Conservation (phyloP, 2,888 invertebrate genomes). For the Pachydiplax longipennis region DNA sequence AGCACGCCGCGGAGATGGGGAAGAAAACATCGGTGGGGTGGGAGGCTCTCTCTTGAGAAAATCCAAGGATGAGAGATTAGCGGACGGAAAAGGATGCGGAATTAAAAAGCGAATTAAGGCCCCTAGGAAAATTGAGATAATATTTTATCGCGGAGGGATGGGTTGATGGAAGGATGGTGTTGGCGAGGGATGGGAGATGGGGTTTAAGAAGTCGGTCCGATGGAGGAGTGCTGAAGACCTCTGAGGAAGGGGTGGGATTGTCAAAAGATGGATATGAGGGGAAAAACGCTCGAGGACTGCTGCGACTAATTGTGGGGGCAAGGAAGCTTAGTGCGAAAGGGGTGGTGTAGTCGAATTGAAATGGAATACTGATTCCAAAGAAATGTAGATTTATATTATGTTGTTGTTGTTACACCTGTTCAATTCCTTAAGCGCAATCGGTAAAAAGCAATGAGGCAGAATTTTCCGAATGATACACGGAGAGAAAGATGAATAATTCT, state of each 20-base stretch:
- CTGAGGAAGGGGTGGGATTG: background rate
- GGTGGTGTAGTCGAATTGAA: background rate
- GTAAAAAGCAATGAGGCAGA: too few relatives aligned
- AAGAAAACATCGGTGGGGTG: background rate
- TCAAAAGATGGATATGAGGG: background rate
- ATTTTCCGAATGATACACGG: too few relatives aligned
- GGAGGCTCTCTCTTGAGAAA: background rate
- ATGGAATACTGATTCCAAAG: too few relatives aligned
- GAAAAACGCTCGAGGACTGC: background rate
- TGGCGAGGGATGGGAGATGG: background rate
- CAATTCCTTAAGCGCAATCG: too few relatives aligned
- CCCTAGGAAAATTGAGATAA: conserved; percentile 6
- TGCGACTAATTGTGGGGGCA: background rate
- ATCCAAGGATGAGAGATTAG: background rate
- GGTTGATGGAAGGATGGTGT: background rate
- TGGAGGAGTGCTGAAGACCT: background rate
- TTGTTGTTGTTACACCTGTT: too few relatives aligned
- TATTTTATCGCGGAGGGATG: background rate
- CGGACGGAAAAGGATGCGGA: background rate
- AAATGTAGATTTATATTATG: background rate
- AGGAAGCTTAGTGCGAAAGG: background rate
- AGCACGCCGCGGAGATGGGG: too few relatives aligned
- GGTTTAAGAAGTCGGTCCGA: background rate
- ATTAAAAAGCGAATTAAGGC: conserved; percentile 34
- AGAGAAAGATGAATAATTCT: too few relatives aligned